Percentiles rank a stretch among this genome's conserved stretches.
Evolutionary conservation across 2,113 vertebrate species (phyloP).

Genomic region (Ciconia maguari): DNA sequence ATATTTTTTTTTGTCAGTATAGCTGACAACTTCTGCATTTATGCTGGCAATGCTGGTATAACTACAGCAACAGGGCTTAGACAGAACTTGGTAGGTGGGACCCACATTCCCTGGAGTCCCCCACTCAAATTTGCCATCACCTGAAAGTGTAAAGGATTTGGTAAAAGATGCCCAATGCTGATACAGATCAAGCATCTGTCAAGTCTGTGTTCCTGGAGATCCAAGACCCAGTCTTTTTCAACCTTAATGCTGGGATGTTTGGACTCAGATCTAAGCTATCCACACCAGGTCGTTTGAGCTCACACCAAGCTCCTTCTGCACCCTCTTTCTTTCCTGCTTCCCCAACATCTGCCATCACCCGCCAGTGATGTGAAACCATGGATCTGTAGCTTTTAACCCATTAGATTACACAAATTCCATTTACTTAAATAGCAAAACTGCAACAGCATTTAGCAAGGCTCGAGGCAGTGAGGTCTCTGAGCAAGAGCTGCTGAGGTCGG

Average conservation of each 20-base stretch:
- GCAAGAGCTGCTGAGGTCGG: not conserved
- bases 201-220: not conserved
- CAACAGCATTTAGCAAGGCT: not conserved
- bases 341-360: not conserved
- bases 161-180: not conserved
- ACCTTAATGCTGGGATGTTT: not conserved
- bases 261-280: not conserved
- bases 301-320: not conserved
- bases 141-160: not conserved
- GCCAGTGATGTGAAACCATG: not conserved
- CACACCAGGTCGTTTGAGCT: not conserved
- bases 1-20: not conserved
- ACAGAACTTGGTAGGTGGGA: not conserved
- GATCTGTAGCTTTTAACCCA: not conserved
- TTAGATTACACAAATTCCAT: not conserved
- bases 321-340: not conserved
- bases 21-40: not conserved
- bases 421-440: not conserved
- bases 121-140: not conserved
- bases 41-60: not conserved
- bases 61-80: not conserved
- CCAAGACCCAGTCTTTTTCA: not conserved
- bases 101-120: not conserved
- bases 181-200: not conserved
- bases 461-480: fast-evolving